Conservation (phyloP, 2,797 vertebrate genomes). For the Scyliorhinus canicula region DNA sequence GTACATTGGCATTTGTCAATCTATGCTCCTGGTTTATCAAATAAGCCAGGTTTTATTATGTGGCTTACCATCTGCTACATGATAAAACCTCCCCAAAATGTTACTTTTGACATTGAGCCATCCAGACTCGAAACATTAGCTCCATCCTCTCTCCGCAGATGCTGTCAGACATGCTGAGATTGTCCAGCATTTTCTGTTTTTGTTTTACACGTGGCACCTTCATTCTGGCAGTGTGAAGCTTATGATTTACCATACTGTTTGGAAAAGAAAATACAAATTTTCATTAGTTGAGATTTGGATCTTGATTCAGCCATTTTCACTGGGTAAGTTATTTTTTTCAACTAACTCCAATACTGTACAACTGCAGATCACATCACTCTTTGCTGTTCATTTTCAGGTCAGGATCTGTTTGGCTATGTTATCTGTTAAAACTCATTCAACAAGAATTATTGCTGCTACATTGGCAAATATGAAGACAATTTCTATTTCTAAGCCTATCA, state of each 20-base stretch:
- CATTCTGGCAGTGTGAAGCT: too few relatives aligned
- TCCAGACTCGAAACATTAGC: too few relatives aligned
- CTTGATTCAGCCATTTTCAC: neutral
- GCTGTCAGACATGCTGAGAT: too few relatives aligned
- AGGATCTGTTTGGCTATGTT: neutral
- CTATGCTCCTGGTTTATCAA: neutral
- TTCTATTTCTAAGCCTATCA: neutral
- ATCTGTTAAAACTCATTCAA: neutral
- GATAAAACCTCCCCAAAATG: neutral
- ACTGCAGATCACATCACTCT: neutral
- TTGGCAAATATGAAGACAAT: neutral
- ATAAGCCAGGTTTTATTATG: too few relatives aligned
- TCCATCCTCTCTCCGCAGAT: too few relatives aligned
- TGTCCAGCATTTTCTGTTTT: too few relatives aligned
- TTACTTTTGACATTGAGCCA: too few relatives aligned
- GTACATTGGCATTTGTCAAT: neutral
- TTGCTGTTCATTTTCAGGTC: slow-evolving; percentile 20
- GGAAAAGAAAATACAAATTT: neutral
- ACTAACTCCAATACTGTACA: neutral
- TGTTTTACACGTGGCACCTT: too few relatives aligned
- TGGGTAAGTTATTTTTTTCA: neutral
- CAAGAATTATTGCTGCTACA: neutral
- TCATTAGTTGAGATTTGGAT: too few relatives aligned
- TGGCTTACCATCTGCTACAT: neutral
- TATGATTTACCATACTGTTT: neutral